Conservation (phyloP, 2,888 invertebrate genomes). For the Acanthosepion pharaonis region DNA sequence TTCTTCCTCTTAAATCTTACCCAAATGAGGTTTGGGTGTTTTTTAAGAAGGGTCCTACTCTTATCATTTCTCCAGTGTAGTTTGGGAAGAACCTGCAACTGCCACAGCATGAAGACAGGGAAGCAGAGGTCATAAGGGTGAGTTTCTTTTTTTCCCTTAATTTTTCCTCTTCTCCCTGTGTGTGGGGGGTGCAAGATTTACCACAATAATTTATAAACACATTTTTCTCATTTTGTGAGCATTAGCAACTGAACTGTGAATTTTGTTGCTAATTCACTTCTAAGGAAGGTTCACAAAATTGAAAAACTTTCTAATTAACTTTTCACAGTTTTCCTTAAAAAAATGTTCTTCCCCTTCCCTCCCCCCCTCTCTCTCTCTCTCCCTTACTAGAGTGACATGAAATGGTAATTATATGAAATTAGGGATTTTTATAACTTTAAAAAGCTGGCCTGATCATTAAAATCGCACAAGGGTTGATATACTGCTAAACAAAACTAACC, state of each 20-base stretch:
- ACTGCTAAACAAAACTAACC: too few relatives aligned
- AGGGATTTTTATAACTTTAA: too few relatives aligned
- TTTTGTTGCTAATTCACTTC: background rate
- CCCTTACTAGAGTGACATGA: background rate
- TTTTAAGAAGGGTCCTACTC: conserved; percentile 44
- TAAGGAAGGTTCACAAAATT: background rate
- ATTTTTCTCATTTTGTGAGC: background rate
- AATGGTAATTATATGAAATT: too few relatives aligned
- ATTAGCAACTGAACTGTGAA: background rate
- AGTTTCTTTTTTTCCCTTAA: conserved; percentile 42
- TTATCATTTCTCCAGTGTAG: conserved; percentile 45
- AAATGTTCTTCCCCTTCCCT: background rate
- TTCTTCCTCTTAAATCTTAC: background rate
- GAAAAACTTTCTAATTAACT: background rate
- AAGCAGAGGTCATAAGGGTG: conserved; percentile 46
- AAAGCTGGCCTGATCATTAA: too few relatives aligned
- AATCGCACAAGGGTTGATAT: too few relatives aligned
- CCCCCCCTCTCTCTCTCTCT: background rate
- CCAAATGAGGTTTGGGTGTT: background rate
- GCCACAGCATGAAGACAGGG: conserved; percentile 46
- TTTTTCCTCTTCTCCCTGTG: conserved; percentile 34
- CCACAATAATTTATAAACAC: background rate
- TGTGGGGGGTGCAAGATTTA: background rate
- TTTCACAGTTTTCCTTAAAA: background rate
- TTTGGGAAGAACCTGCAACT: conserved; percentile 46